Percentiles rank a stretch among this genome's conserved stretches.
These are phyloP conservation scores for fruit fly (Drosophila melanogaster) DNA, from an alignment of 1,140 invertebrate species.

Conservation along the genomic window DNA sequence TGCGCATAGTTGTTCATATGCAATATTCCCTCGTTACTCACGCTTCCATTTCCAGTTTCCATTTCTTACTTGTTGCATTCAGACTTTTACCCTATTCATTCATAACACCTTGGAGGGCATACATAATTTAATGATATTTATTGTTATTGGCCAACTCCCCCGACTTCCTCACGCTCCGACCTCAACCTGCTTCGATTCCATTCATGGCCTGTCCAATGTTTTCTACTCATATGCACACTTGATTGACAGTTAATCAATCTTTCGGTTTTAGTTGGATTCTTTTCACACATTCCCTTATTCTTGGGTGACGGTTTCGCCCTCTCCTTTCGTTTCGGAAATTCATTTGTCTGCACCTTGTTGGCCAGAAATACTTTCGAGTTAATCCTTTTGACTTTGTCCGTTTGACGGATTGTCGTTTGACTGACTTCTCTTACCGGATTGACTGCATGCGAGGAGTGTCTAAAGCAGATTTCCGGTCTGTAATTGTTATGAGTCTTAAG, in stretches of 20 bases:
- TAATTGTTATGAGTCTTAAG: slow-evolving; percentile 73
- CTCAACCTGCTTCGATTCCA: slow-evolving; percentile 69
- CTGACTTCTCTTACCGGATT: slow-evolving; percentile 44
- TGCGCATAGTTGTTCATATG: too few relatives aligned
- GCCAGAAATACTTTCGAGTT: slow-evolving; percentile 60
- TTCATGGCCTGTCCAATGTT: slow-evolving; percentile 53
- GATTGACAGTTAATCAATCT: slow-evolving; percentile 83
- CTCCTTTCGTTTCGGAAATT: slow-evolving; percentile 4
- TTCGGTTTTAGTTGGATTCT: slow-evolving; percentile 62
- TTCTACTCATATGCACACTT: slow-evolving; percentile 35
- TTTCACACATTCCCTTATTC: slow-evolving; percentile 71
- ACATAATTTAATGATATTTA: slow-evolving; percentile 68
- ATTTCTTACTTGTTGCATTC: slow-evolving; percentile 42
- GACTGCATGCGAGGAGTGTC: slow-evolving; percentile 41
- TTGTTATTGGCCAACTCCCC: slow-evolving; percentile 36
- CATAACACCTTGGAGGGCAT: slow-evolving; percentile 39
- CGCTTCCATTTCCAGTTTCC: slow-evolving; percentile 11
- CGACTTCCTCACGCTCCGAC: slow-evolving; percentile 26
- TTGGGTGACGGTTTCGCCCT: slow-evolving; percentile 48
- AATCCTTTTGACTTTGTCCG: slow-evolving; percentile 75
- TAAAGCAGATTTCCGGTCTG: slow-evolving; percentile 79
- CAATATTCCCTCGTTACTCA: neutral
- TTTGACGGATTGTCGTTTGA: slow-evolving; percentile 74
- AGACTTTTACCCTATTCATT: slow-evolving; percentile 36
- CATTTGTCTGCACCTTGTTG: slow-evolving; percentile 47